These are phyloP conservation scores for Buceros bicornis DNA, from an alignment of 2,797 vertebrate genomes.

Conservation along the genomic window DNA sequence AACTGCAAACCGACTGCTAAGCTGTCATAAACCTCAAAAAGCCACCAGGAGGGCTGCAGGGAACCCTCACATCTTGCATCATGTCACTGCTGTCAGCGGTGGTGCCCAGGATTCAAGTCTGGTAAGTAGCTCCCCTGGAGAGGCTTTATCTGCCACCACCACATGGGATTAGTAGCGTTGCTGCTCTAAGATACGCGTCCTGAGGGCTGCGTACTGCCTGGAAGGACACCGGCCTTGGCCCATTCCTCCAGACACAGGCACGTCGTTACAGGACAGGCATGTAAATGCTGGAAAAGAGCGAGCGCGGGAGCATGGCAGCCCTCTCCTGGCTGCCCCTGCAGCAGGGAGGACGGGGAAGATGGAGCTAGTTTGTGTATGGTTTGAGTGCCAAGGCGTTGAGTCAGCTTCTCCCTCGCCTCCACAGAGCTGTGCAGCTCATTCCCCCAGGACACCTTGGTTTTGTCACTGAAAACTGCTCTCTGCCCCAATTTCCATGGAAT, in stretches of 20 bases:
- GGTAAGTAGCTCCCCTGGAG: rapidly evolving
- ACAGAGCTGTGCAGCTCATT: neutral
- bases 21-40: constrained; percentile 49
- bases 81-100: neutral
- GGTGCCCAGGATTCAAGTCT: neutral
- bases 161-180: neutral
- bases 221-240: neutral
- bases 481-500: neutral
- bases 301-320: neutral
- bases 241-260: constrained; percentile 23
- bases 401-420: constrained; percentile 12
- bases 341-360: constrained; percentile 7
- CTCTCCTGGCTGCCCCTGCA: neutral
- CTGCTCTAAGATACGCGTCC: neutral
- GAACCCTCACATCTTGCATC: constrained; percentile 27
- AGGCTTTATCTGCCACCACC: neutral
- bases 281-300: constrained; percentile 38
- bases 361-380: constrained; percentile 7
- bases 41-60: constrained; percentile 49
- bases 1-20: neutral
- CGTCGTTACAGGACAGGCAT: constrained; percentile 44
- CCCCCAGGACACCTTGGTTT: neutral
- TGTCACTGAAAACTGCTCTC: neutral
- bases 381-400: constrained; percentile 8
- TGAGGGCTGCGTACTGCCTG: neutral